These are phyloP conservation scores for Cenopis cana DNA, from an alignment of 2,888 invertebrate species.

Conservation along the genomic window DNA sequence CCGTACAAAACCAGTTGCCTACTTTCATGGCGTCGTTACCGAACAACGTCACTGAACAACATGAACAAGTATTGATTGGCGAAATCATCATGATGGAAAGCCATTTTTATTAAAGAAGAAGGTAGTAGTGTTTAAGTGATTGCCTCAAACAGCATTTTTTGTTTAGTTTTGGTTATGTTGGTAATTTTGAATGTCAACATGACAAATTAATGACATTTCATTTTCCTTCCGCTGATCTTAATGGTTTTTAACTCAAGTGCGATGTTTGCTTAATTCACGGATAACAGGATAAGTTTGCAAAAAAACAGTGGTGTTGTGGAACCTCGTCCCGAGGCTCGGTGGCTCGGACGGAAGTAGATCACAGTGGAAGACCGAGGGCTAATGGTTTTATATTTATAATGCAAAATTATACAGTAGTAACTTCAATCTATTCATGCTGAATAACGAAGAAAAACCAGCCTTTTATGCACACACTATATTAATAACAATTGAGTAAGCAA, in stretches of 20 bases:
- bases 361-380: not conserved
- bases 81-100: too few relatives aligned
- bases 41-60: too few relatives aligned
- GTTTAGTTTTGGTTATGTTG: slow-evolving; percentile 4
- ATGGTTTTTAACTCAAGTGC: not conserved
- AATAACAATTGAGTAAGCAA: slow-evolving; percentile 30
- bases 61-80: too few relatives aligned
- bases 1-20: too few relatives aligned
- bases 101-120: too few relatives aligned
- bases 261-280: not conserved
- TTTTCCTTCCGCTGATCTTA: not conserved
- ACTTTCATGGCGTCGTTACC: too few relatives aligned
- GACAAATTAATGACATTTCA: not conserved
- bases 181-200: slow-evolving; percentile 22
- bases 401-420: slow-evolving; percentile 3
- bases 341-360: not conserved
- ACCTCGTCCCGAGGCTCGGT: too few relatives aligned
- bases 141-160: slow-evolving; percentile 16
- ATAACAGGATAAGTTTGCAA: slow-evolving; percentile 10
- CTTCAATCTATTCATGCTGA: not conserved
- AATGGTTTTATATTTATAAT: slow-evolving; percentile 8
- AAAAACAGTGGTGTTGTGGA: slow-evolving; percentile 13
- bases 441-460: not conserved
- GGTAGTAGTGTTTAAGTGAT: not conserved
- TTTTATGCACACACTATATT: not conserved